phyloP scores from a whole-genome alignment of 2,888 invertebrate genomes.

The Netelia inedita region DNA sequence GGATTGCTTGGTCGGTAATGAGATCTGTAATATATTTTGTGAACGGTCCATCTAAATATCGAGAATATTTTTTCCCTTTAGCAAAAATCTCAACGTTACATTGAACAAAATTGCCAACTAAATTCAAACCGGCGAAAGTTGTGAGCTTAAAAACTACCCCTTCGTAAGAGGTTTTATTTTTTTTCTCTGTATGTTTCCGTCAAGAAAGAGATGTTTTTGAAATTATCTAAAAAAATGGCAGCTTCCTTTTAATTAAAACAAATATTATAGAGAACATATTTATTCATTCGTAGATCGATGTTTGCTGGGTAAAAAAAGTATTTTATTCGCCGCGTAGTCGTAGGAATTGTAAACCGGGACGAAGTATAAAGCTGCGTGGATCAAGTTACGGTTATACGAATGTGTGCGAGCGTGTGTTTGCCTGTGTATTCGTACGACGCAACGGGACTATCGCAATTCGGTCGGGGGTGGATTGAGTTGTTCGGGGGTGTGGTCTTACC shows the following conservation, averaged over 20 bases:
- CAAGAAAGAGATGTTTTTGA: too few species aligned
- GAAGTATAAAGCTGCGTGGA: not conserved
- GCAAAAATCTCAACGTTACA: too few species aligned
- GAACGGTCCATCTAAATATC: too few species aligned
- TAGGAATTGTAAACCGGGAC: not conserved
- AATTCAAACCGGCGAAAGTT: not conserved
- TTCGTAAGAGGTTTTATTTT: not conserved
- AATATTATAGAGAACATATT: not conserved
- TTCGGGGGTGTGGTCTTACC: conserved; percentile 80
- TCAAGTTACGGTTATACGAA: not conserved
- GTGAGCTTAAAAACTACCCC: not conserved
- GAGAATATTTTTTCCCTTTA: too few species aligned
- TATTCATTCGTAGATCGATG: not conserved
- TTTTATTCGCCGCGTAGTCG: not conserved
- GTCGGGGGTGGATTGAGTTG: conserved; percentile 81
- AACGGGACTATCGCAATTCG: conserved; percentile 40
- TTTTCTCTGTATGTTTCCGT: too few species aligned
- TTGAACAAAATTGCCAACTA: not conserved
- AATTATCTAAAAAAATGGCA: too few species aligned
- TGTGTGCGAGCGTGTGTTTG: not conserved
- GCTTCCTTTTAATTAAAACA: not conserved
- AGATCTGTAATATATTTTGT: not conserved
- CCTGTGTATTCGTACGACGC: conserved; percentile 1
- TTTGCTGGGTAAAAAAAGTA: not conserved
- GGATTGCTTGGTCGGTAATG: not conserved